These are phyloP conservation scores for Grammomys surdaster DNA, from an alignment of 2,113 vertebrate genomes.

Conservation along the genomic window DNA sequence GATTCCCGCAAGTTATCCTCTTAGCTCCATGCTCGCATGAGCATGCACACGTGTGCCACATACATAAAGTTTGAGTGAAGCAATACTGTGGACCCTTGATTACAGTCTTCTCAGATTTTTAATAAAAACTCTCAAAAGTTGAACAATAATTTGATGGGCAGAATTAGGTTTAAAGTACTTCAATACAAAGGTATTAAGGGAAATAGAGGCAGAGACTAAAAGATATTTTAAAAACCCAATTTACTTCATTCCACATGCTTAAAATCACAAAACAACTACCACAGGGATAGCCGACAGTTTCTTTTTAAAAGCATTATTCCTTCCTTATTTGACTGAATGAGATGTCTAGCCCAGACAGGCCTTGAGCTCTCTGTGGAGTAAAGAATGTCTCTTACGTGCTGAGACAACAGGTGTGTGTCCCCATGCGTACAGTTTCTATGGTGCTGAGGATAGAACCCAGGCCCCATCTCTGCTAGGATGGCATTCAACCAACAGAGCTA, in stretches of 20 bases:
- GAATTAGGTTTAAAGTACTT: background rate
- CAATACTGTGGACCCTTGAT: background rate
- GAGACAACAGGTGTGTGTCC: background rate
- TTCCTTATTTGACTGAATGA: background rate
- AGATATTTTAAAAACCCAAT: background rate
- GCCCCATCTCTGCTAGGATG: background rate
- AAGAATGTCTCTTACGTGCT: background rate
- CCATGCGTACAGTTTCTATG: background rate
- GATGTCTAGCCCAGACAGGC: background rate
- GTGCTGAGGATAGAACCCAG: background rate
- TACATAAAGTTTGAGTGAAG: background rate
- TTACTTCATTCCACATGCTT: background rate
- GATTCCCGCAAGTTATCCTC: background rate
- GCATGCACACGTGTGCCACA: no score
- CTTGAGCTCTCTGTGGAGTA: background rate
- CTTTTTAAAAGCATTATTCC: background rate
- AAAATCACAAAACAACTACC: background rate
- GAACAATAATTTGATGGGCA: background rate
- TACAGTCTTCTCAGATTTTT: background rate
- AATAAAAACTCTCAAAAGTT: background rate
- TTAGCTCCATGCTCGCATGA: background rate
- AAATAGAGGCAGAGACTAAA: background rate
- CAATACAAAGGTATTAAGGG: background rate
- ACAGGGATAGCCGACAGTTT: background rate
- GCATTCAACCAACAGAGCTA: background rate